Conservation (phyloP, 2,797 vertebrate genomes). For the Alcedo quadribrachys region DNA sequence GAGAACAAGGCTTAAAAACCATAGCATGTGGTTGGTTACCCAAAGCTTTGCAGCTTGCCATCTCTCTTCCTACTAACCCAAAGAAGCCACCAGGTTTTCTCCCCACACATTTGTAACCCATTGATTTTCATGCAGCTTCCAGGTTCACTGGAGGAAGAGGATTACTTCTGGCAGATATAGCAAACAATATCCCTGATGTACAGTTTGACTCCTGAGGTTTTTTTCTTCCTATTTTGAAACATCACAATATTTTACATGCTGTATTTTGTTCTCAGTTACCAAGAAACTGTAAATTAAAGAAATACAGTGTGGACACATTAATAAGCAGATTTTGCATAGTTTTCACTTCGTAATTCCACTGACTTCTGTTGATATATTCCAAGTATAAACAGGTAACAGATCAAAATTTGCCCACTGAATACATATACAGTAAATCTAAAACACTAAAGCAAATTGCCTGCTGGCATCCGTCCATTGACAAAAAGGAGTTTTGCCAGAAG, state of each 20-base stretch:
- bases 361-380: slow-evolving; percentile 37
- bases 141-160: neutral
- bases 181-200: neutral
- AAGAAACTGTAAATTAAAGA: neutral
- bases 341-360: slow-evolving; percentile 4
- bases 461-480: slow-evolving; percentile 32
- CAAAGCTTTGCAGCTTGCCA: accelerated
- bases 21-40: neutral
- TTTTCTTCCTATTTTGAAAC: neutral
- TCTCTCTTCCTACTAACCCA: neutral
- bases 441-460: slow-evolving; percentile 48
- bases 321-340: slow-evolving; percentile 15
- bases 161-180: neutral
- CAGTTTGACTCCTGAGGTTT: neutral
- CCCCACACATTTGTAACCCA: neutral
- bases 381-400: slow-evolving; percentile 62
- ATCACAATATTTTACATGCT: neutral
- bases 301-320: neutral
- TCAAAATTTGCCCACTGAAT: slow-evolving; percentile 46
- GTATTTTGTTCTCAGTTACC: neutral
- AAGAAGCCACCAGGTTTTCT: neutral
- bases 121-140: neutral
- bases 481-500: slow-evolving; percentile 65
- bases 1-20: neutral
- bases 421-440: slow-evolving; percentile 37